These are phyloP conservation scores for human DNA, from an alignment of 2,113 vertebrate genomes.

Conservation along the genomic window GRCh38 chr18:74572001-74572500, in stretches of 20 bases:
- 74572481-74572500: background rate
- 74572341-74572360: no score
- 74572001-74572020: background rate
- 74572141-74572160: accelerated
- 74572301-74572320: no score
- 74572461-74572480: background rate
- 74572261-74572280: background rate
- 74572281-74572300: background rate
- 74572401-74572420: background rate
- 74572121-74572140: background rate
- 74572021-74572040: background rate
- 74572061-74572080: background rate
- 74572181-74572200: background rate
- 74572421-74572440: background rate
- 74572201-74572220: accelerated
- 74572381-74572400: background rate
- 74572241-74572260: background rate
- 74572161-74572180: background rate
- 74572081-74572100: accelerated
- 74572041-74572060: background rate
- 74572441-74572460: background rate
- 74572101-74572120: background rate
- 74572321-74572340: background rate
- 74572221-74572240: background rate
- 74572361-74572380: background rate